These are phyloP conservation scores for Sympetrum striolatum DNA, from an alignment of 2,888 invertebrate genomes.

Conservation along the genomic window DNA sequence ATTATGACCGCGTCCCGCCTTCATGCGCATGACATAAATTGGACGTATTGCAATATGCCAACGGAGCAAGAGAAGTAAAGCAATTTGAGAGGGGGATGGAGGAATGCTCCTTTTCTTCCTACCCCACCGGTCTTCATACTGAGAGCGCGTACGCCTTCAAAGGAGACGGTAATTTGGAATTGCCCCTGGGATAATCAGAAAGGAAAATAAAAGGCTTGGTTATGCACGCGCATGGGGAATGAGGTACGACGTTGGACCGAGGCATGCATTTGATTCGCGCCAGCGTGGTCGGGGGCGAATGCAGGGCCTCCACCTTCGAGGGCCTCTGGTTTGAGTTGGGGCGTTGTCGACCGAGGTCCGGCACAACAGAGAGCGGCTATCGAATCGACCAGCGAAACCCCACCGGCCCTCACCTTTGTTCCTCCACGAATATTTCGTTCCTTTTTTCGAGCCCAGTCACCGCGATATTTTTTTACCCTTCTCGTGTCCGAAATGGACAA, in stretches of 20 bases:
- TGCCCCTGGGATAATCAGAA: background rate
- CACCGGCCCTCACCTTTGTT: constrained; percentile 10
- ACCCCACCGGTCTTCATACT: background rate
- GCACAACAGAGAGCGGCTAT: constrained; percentile 3
- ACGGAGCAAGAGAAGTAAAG: background rate
- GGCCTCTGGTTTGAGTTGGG: background rate
- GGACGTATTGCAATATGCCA: background rate
- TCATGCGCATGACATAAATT: constrained; percentile 6
- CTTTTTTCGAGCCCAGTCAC: background rate
- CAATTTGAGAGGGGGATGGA: background rate
- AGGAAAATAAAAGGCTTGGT: background rate
- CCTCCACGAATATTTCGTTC: background rate
- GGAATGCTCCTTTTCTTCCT: background rate
- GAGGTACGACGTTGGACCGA: background rate
- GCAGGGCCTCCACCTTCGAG: background rate
- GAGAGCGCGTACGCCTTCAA: background rate
- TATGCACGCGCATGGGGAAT: background rate
- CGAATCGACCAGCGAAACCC: background rate
- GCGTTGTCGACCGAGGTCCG: background rate
- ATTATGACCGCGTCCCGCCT: background rate
- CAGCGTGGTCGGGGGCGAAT: background rate
- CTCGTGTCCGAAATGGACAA: constrained; percentile 34
- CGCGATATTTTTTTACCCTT: background rate
- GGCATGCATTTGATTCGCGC: background rate
- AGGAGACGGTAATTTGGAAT: background rate